A percentile compares a stretch with the other conserved stretches of the same genome.
Conservation (phyloP, 2,888 invertebrate genomes). For the Trissoscelio sp. region DNA sequence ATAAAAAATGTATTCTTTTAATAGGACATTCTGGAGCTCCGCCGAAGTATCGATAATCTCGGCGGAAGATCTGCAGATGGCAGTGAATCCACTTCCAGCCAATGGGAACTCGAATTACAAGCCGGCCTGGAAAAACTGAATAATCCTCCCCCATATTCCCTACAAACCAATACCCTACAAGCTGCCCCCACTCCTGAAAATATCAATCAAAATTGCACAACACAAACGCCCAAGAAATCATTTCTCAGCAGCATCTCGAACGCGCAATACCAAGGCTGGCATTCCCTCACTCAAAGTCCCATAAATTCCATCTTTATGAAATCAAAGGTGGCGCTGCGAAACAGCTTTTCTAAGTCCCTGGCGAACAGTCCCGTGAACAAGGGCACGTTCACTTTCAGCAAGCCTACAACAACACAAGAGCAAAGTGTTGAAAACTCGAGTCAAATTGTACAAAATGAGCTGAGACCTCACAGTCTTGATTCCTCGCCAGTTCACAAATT, state of each 20-base stretch:
- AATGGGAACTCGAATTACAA: conserved; percentile 91
- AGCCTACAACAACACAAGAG: conserved; percentile 53
- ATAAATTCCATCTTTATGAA: conserved; percentile 76
- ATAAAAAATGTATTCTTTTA: background rate
- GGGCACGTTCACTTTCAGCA: conserved; percentile 71
- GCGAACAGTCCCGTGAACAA: conserved; percentile 77
- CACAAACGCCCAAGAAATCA: conserved; percentile 18
- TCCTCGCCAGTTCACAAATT: conserved; percentile 72
- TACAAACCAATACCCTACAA: background rate
- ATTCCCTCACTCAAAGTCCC: conserved; percentile 76
- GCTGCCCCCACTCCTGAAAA: background rate
- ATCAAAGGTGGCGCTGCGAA: conserved; percentile 75
- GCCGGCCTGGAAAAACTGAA: conserved; percentile 91
- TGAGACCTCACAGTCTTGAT: conserved; percentile 71
- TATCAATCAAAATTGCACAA: background rate
- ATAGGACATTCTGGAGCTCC: conserved; percentile 86
- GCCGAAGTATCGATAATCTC: conserved; percentile 88
- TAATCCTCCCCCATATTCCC: conserved; percentile 81
- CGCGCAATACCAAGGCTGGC: conserved; percentile 72
- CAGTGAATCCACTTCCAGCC: conserved; percentile 87
- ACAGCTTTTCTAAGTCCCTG: conserved; percentile 77
- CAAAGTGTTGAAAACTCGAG: background rate
- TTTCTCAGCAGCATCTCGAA: conserved; percentile 38
- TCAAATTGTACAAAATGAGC: conserved; percentile 2
- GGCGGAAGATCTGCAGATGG: conserved; percentile 90